These are phyloP conservation scores for Neopelma chrysocephalum DNA, from an alignment of 2,797 vertebrate genomes.

Conservation along the genomic window DNA sequence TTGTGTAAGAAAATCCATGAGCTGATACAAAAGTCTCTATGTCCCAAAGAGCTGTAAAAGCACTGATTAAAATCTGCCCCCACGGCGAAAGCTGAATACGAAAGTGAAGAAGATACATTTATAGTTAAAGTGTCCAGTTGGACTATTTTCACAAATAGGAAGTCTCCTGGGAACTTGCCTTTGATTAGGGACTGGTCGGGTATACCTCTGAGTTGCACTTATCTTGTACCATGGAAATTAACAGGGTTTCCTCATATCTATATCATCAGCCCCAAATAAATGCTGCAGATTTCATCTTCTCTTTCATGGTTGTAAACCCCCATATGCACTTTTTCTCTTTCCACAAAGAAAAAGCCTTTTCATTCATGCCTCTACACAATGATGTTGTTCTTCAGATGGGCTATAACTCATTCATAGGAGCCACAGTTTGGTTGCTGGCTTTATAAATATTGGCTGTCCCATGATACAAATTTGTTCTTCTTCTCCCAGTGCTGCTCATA, in stretches of 20 bases:
- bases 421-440: not conserved
- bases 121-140: not conserved
- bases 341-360: not conserved
- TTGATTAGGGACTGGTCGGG: not conserved
- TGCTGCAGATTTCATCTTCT: not conserved
- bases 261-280: not conserved
- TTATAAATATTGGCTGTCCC: not conserved
- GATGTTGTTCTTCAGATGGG: not conserved
- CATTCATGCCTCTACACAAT: not conserved
- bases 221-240: not conserved
- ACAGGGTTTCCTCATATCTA: not conserved
- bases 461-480: not conserved
- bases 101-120: conserved; percentile 12
- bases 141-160: conserved; percentile 3
- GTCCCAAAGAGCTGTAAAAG: not conserved
- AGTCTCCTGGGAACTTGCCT: not conserved
- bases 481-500: not conserved
- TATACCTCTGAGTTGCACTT: not conserved
- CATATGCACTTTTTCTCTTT: not conserved
- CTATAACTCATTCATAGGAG: not conserved
- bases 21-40: conserved; percentile 24
- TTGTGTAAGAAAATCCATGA: conserved; percentile 36
- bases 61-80: not conserved
- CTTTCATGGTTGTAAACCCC: not conserved
- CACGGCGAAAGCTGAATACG: not conserved